Evolutionary conservation across 1,140 invertebrate genomes (phyloP).

Genomic region (Scaptomyza graminum): DNA sequence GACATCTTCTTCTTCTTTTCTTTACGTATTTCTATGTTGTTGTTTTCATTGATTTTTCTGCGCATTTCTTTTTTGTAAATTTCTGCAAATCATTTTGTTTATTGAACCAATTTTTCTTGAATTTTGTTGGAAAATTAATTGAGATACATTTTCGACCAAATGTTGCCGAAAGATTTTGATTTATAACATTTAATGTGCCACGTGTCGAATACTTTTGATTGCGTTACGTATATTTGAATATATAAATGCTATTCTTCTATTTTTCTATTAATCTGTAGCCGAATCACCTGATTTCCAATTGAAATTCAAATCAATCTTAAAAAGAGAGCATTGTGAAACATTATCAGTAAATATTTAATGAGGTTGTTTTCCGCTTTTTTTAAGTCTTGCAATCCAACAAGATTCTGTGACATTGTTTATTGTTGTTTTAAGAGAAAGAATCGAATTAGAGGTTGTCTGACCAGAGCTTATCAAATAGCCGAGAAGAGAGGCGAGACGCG

Average conservation of each 20-base stretch:
- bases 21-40: slow-evolving; percentile 30
- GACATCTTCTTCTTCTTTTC: slow-evolving; percentile 28
- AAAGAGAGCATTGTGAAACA: neutral
- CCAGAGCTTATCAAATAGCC: slow-evolving; percentile 4
- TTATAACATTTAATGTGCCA: slow-evolving; percentile 2
- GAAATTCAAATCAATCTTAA: slow-evolving; percentile 1
- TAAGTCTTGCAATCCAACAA: slow-evolving; percentile 10
- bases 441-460: slow-evolving; percentile 1
- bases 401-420: slow-evolving; percentile 2
- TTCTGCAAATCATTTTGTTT: slow-evolving; percentile 64
- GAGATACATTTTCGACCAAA: slow-evolving; percentile 38
- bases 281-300: slow-evolving; percentile 22
- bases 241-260: neutral
- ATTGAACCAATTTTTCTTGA: slow-evolving; percentile 14
- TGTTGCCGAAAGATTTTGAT: slow-evolving; percentile 11
- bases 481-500: too few relatives aligned
- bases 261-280: neutral
- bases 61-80: slow-evolving; percentile 60
- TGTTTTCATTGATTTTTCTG: slow-evolving; percentile 17
- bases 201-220: neutral
- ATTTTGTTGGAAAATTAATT: slow-evolving; percentile 33
- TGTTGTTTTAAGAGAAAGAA: slow-evolving; percentile 2
- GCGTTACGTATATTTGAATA: neutral
- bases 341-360: slow-evolving; percentile 12
- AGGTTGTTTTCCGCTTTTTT: slow-evolving; percentile 5